Conservation (phyloP, 2,113 vertebrate species). For the Tor tambroides region DNA sequence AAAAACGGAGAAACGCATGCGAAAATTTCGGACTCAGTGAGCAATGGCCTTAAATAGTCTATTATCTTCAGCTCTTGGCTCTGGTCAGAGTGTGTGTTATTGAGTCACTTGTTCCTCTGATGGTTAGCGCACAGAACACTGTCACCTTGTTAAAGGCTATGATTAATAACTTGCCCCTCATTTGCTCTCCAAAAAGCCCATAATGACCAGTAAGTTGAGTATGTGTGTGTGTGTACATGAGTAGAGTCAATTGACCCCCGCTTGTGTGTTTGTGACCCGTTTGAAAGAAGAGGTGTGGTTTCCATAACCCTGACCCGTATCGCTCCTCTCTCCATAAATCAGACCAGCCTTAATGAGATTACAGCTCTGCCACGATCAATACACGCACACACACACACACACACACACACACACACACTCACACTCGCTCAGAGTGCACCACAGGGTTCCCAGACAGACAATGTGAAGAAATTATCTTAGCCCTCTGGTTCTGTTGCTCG, state of each 20-base stretch:
- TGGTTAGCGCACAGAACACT: conserved; percentile 49
- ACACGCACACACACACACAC: conserved; percentile 52
- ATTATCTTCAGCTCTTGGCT: conserved; percentile 5
- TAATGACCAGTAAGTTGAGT: conserved; percentile 64
- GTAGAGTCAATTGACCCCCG: conserved; percentile 73
- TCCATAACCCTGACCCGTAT: conserved; percentile 68
- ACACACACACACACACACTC: not conserved
- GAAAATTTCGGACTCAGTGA: too few species aligned
- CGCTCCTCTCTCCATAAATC: conserved; percentile 73
- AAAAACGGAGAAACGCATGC: too few species aligned
- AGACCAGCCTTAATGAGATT: conserved; percentile 76
- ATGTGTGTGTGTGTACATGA: conserved; percentile 46
- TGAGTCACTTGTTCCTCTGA: conserved; percentile 2
- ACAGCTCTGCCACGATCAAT: conserved; percentile 71
- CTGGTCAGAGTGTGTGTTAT: not conserved
- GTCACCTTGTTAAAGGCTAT: conserved; percentile 70
- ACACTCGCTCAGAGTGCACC: not conserved
- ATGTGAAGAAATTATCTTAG: not conserved
- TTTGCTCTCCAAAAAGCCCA: conserved; percentile 41
- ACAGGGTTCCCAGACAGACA: conserved; percentile 13
- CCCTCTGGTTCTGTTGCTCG: not conserved
- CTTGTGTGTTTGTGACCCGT: conserved; percentile 63
- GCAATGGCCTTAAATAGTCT: too few species aligned
- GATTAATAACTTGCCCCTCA: conserved; percentile 67
- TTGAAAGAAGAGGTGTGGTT: conserved; percentile 49